Evolutionary conservation across 2,888 invertebrate species (phyloP), one percentile per base, ranked within the genome.

Genomic region (Caenorhabditis wallacei): DNA sequence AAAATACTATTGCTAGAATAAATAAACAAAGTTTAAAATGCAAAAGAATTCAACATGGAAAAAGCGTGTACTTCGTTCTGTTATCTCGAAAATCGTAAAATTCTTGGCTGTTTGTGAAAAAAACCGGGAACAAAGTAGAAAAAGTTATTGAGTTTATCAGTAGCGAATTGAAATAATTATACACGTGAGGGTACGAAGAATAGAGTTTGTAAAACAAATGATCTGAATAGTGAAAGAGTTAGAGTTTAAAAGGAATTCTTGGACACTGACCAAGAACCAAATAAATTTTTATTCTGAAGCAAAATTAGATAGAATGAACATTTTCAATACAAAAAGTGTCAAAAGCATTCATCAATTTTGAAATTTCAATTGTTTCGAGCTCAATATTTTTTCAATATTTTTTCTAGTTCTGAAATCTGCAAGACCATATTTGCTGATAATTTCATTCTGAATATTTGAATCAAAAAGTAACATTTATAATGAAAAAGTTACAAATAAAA

Each of bases 81-180:
- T 40, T 59, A 59, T 59, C 59, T 59, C n/a, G 37, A 20, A 57
- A 57, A 2, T 35, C 0, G 30, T 22, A 53, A 26, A 26, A 57
- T 8, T 37, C 30, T 16, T 37, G 11, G 20, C 37, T 54, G 54
- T 54, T 54, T 54, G 40, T 40, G 40, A 40, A 40, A 13, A 40
- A 40, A 54, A 16, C 18, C 2, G 40, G 22, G 59, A 59, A 59
- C 59, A 59, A 59, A 40, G 59, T 59, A 59, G 59, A 59, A 20
- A 40, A 37, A 11, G 37, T 20, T 57, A 35, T 18, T 5, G 56
- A 10, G 20, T 10, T 40, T 40, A 40, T 40, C 40, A 40, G 40
- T 40, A 7, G 35, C 0, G 7, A 53, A 22, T 54, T 54, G 35
- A 11, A 54, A 16, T 26, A 1, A 54, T 13, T 26, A 48, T 16